These are phyloP conservation scores for Drosophila cracens DNA, from an alignment of 2,888 invertebrate species.

Conservation along the genomic window DNA sequence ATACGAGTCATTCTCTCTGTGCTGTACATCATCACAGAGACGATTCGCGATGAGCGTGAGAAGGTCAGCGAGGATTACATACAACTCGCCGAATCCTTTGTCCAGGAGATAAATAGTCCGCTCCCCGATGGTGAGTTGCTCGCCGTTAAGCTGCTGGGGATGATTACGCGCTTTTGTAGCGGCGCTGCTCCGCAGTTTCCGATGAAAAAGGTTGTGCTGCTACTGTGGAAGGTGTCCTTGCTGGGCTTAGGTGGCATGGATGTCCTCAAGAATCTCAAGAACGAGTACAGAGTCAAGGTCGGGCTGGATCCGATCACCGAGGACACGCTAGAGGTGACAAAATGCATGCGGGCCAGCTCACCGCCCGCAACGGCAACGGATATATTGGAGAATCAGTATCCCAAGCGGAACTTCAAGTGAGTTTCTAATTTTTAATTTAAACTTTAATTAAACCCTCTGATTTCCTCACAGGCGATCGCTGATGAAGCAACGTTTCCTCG, in stretches of 20 bases:
- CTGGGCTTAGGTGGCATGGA: constrained; percentile 96
- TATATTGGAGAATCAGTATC: constrained; percentile 93
- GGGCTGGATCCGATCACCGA: constrained; percentile 92
- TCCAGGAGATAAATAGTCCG: constrained; percentile 86
- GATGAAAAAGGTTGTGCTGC: constrained; percentile 97
- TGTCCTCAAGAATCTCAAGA: constrained; percentile 91
- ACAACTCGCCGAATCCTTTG: constrained; percentile 86
- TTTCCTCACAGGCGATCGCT: constrained; percentile 86
- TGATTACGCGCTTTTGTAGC: constrained; percentile 98
- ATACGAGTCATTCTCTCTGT: constrained; percentile 96
- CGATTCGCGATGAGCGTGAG: constrained; percentile 90
- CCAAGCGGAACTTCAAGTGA: constrained; percentile 90
- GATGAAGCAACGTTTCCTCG: constrained; percentile 96
- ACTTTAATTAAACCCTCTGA: background rate
- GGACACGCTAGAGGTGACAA: constrained; percentile 97
- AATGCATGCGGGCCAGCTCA: constrained; percentile 96
- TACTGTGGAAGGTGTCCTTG: constrained; percentile 97
- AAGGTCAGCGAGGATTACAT: constrained; percentile 85
- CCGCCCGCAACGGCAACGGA: constrained; percentile 97
- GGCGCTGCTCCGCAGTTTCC: constrained; percentile 98
- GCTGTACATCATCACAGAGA: constrained; percentile 97
- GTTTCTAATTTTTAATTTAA: constrained; percentile 56
- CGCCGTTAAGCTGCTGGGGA: constrained; percentile 94
- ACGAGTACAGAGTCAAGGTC: constrained; percentile 88
- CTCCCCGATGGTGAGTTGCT: constrained; percentile 92